These are phyloP conservation scores for Coptodon rendalli DNA, from an alignment of 2,113 vertebrate genomes.

Conservation along the genomic window DNA sequence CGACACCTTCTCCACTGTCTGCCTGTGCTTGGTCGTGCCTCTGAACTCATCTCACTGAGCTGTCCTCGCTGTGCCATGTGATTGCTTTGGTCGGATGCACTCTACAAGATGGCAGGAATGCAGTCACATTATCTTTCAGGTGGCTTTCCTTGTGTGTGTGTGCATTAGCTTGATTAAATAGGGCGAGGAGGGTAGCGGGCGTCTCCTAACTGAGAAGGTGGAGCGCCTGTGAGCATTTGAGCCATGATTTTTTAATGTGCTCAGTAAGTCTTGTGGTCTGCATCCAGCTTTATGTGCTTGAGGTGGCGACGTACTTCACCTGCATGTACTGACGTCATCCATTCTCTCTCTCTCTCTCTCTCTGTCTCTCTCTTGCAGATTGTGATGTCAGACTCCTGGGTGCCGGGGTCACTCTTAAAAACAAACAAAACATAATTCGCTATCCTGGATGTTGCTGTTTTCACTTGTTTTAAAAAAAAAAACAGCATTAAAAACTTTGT, in stretches of 20 bases:
- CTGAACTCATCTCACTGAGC: not conserved
- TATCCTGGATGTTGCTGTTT: conserved; percentile 67
- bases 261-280: conserved; percentile 10
- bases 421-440: conserved; percentile 55
- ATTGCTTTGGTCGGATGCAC: conserved; percentile 12
- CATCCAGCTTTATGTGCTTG: conserved; percentile 35
- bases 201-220: not conserved
- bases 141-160: not conserved
- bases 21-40: not conserved
- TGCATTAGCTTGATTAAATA: not conserved
- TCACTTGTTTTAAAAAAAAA: conserved; percentile 23
- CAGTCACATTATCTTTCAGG: not conserved
- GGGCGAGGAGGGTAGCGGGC: not conserved
- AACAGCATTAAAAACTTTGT: conserved; percentile 64
- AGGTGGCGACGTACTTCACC: conserved; percentile 57
- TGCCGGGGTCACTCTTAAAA: conserved; percentile 81
- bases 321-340: conserved; percentile 63
- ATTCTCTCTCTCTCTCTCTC: conserved; percentile 50
- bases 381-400: conserved; percentile 91
- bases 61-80: not conserved
- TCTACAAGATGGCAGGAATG: not conserved
- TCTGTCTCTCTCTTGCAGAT: conserved; percentile 81
- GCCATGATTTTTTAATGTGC: not conserved
- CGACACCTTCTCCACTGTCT: not conserved
- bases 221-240: not conserved